These are phyloP conservation scores for Nasalis larvatus DNA, from an alignment of 2,113 vertebrate genomes.

Conservation along the genomic window DNA sequence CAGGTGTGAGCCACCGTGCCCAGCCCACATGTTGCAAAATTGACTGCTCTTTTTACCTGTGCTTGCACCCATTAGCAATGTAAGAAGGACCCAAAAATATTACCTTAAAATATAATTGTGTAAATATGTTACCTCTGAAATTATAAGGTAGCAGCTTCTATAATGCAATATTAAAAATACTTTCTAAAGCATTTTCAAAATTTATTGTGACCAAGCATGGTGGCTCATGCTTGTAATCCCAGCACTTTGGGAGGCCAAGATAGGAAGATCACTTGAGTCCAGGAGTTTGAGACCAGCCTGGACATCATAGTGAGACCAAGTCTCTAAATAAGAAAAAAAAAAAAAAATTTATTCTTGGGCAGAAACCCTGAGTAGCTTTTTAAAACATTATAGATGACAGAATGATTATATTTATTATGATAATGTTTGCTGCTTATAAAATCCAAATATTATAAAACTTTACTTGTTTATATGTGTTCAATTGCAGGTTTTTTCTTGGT, in stretches of 20 bases:
- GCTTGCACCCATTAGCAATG: not conserved
- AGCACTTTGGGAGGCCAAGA: no score
- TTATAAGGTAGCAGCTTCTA: not conserved
- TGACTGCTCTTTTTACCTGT: not conserved
- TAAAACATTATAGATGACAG: not conserved
- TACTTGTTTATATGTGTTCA: constrained; percentile 43
- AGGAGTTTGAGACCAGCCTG: no score
- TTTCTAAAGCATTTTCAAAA: not conserved
- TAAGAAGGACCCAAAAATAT: not conserved
- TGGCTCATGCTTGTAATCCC: no score
- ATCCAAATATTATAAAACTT: not conserved
- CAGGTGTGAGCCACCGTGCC: no score
- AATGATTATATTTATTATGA: not conserved
- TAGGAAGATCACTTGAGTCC: no score
- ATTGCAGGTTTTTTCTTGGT: constrained; percentile 56
- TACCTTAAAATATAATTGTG: constrained; percentile 14
- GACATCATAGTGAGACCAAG: no score
- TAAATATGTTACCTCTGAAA: not conserved
- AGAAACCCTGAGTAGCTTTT: not conserved
- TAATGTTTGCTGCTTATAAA: constrained; percentile 30
- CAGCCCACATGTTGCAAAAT: no score
- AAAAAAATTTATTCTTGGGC: not conserved
- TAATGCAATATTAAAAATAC: not conserved
- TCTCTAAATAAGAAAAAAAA: no score
- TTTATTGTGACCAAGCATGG: not conserved